Evolutionary conservation across 1,140 invertebrate genomes (phyloP).

Genomic region (Ephestia elutella): DNA sequence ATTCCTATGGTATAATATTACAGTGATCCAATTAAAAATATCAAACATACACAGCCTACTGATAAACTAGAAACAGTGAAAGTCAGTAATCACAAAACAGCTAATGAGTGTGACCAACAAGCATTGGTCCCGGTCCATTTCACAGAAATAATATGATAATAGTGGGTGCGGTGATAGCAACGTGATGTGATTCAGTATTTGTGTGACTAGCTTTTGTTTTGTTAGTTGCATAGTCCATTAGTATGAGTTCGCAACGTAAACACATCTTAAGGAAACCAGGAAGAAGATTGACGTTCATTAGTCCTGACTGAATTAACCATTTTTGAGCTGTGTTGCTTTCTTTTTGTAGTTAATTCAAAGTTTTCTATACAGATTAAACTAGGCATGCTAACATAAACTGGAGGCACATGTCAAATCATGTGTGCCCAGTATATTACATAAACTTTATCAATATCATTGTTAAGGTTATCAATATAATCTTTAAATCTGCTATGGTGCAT

Average conservation of each 20-base stretch:
- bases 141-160: slow-evolving; percentile 5
- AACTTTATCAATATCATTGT: background rate
- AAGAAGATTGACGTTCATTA: too few species aligned
- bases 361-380: too few species aligned
- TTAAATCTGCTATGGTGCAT: background rate
- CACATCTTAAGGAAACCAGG: too few species aligned
- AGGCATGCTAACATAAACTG: background rate
- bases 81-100: background rate
- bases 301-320: too few species aligned
- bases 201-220: background rate
- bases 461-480: background rate
- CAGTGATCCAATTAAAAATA: background rate
- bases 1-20: too few species aligned
- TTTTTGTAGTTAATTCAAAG: too few species aligned
- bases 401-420: background rate
- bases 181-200: background rate
- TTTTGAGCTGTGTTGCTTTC: too few species aligned
- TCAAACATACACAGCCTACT: background rate
- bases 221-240: too few species aligned
- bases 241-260: too few species aligned
- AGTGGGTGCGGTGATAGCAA: background rate
- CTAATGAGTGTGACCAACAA: background rate
- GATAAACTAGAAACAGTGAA: background rate
- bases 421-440: background rate
- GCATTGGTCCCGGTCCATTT: background rate